Evolutionary conservation across 2,797 vertebrate genomes (phyloP).

Genomic region (Vespertilio murinus): DNA sequence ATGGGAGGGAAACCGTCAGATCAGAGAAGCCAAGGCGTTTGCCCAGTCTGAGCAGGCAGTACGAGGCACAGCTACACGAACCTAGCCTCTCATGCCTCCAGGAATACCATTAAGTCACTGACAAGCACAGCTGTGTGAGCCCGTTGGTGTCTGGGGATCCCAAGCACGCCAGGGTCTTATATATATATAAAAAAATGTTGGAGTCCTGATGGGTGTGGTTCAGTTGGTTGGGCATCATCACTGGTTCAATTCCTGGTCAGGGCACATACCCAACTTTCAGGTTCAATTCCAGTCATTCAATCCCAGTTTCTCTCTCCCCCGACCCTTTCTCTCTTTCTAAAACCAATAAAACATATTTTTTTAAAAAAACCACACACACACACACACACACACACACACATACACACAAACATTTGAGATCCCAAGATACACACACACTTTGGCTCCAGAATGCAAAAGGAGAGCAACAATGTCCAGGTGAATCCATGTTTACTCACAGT

Average conservation of each 20-base stretch:
- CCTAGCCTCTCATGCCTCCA: not conserved
- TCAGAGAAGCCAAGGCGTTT: not conserved
- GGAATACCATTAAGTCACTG: not conserved
- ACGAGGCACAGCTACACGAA: not conserved
- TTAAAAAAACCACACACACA: too few species aligned
- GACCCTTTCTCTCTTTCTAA: not conserved
- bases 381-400: too few species aligned
- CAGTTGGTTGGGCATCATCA: not conserved
- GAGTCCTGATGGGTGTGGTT: too few species aligned
- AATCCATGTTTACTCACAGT: not conserved
- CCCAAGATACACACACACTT: not conserved
- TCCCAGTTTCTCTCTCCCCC: not conserved
- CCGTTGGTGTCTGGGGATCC: rapidly evolving
- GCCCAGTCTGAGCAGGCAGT: not conserved
- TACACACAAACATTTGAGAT: not conserved
- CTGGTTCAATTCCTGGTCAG: not conserved
- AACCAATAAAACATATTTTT: not conserved
- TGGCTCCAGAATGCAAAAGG: not conserved
- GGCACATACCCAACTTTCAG: not conserved
- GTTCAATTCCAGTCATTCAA: not conserved
- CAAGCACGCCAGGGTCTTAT: not conserved
- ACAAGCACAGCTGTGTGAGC: too few species aligned
- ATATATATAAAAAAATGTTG: not conserved
- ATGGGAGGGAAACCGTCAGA: not conserved
- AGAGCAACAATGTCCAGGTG: not conserved